Percentiles rank a stretch among this genome's conserved stretches.
phyloP scores from a whole-genome alignment of 2,888 invertebrate genomes.

The Dendrolimus houi region DNA sequence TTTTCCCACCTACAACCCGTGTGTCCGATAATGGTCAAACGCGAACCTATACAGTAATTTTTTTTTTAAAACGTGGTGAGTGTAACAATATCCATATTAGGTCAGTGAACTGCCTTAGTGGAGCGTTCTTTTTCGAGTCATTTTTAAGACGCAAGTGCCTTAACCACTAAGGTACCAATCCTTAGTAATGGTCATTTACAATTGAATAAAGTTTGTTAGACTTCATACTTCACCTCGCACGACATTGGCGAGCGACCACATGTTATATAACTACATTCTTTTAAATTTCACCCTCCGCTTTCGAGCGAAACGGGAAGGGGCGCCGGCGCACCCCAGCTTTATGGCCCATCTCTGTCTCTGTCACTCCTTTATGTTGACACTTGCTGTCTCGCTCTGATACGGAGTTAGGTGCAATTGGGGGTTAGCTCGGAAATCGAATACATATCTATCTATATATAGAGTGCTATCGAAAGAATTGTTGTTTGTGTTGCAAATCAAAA shows the following conservation, averaged over 20 bases:
- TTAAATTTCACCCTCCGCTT: conserved; percentile 2
- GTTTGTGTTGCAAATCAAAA: too few species aligned
- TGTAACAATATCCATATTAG: too few species aligned
- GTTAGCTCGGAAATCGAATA: neutral
- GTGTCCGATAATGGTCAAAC: too few species aligned
- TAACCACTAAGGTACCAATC: too few species aligned
- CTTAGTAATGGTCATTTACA: neutral
- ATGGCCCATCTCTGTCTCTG: conserved; percentile 2
- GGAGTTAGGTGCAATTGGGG: neutral
- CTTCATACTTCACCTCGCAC: neutral
- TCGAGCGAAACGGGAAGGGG: conserved; percentile 8
- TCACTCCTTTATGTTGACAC: neutral
- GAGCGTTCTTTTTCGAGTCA: too few species aligned
- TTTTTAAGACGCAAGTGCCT: too few species aligned
- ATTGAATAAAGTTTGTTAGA: neutral
- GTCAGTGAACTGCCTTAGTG: too few species aligned
- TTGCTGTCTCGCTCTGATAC: neutral
- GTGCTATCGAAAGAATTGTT: too few species aligned
- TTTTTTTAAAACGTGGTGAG: too few species aligned
- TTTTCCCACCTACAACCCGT: too few species aligned
- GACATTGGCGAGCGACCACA: neutral
- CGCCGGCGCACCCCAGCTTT: conserved; percentile 4
- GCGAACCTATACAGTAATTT: too few species aligned
- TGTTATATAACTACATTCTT: neutral
- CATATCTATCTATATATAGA: neutral